A percentile compares a stretch with the other conserved stretches of the same genome.
These are phyloP conservation scores for Drosophila triauraria DNA, from an alignment of 1,140 invertebrate genomes.

Conservation along the genomic window DNA sequence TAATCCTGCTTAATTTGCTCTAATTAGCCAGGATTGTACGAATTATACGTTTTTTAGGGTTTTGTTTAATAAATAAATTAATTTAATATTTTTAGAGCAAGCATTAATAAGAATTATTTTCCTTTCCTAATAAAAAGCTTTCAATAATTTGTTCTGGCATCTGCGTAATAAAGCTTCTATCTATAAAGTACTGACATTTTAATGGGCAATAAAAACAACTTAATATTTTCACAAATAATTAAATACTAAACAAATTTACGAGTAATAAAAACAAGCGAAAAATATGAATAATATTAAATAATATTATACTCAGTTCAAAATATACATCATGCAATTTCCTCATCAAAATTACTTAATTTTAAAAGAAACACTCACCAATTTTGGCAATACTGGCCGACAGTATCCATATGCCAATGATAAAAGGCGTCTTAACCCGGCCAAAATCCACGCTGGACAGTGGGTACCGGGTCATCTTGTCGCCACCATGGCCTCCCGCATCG, in stretches of 20 bases:
- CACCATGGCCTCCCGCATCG: conserved; percentile 32
- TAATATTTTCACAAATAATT: not conserved
- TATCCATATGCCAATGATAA: conserved; percentile 97
- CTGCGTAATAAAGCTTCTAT: not conserved
- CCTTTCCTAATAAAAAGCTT: not conserved
- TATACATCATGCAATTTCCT: not conserved
- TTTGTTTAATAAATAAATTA: too few species aligned
- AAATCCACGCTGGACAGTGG: conserved; percentile 94
- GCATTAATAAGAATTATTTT: not conserved
- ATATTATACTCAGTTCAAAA: not conserved
- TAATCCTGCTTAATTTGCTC: not conserved
- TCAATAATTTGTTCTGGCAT: not conserved
- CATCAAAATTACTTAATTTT: not conserved
- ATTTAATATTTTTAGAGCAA: too few species aligned
- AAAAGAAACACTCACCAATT: conserved; percentile 91
- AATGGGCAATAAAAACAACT: not conserved
- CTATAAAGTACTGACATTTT: not conserved
- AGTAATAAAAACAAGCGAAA: not conserved
- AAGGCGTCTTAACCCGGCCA: conserved; percentile 94
- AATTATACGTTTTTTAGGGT: too few species aligned
- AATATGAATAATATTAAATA: not conserved
- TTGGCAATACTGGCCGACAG: conserved; percentile 97
- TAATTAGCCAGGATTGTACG: conserved; percentile 8
- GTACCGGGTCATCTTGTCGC: conserved; percentile 86
- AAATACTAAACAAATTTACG: not conserved